Evolutionary conservation across 2,113 vertebrate species (phyloP).

Genomic region (Anolis sagrei): DNA sequence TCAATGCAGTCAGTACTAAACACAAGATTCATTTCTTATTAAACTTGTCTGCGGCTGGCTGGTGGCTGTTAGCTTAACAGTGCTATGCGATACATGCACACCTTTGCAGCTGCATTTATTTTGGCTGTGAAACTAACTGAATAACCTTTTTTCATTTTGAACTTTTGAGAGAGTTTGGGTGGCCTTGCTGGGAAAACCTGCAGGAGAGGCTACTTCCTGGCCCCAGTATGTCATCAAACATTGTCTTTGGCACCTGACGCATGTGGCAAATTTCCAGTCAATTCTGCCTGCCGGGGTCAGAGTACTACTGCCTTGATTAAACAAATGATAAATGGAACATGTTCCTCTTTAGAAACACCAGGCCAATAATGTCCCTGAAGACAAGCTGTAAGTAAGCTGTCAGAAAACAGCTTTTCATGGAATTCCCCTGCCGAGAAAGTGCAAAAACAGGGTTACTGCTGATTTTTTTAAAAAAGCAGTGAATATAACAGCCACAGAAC

Average conservation of each 20-base stretch:
- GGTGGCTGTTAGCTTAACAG: neutral
- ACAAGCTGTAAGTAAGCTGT: neutral
- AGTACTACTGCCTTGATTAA: conserved; percentile 47
- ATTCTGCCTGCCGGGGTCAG: neutral
- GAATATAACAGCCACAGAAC: too few species aligned
- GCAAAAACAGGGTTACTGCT: too few species aligned
- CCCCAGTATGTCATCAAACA: neutral
- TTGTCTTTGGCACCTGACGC: neutral
- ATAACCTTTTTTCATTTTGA: neutral
- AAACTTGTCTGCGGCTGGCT: neutral
- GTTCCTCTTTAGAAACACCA: neutral
- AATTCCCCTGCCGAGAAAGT: neutral
- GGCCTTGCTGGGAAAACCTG: neutral
- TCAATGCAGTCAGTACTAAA: neutral
- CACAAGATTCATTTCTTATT: neutral
- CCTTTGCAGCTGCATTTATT: neutral
- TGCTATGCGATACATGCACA: too few species aligned
- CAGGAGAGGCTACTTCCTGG: neutral
- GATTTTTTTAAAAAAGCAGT: too few species aligned
- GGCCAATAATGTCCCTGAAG: neutral
- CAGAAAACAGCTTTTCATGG: accelerated
- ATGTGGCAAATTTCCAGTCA: conserved; percentile 39
- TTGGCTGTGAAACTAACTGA: neutral
- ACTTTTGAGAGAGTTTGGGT: neutral
- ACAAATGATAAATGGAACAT: conserved; percentile 35